These are phyloP conservation scores for Zaprionus ornatus DNA, from an alignment of 1,140 invertebrate genomes.

Conservation along the genomic window DNA sequence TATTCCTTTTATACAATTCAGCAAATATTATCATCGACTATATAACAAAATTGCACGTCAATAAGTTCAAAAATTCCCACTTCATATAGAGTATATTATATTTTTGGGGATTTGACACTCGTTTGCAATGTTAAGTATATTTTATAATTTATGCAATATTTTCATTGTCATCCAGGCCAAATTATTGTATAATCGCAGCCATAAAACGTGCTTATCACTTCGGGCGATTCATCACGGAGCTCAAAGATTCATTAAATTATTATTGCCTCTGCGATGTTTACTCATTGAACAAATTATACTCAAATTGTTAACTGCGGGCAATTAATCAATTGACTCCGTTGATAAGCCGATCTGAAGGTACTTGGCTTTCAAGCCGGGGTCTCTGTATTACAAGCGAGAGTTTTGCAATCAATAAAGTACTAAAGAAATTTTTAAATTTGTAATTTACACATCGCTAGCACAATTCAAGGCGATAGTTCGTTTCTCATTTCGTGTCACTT, in stretches of 20 bases:
- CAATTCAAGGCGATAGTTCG: neutral
- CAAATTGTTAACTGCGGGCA: constrained; percentile 40
- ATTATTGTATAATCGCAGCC: neutral
- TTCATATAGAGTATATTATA: neutral
- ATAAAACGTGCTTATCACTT: neutral
- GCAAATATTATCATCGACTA: neutral
- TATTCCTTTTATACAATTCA: neutral
- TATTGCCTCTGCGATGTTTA: neutral
- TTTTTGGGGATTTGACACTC: neutral
- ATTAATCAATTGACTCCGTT: constrained; percentile 61
- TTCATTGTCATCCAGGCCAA: neutral
- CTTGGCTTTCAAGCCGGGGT: constrained; percentile 34
- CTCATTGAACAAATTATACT: constrained; percentile 6
- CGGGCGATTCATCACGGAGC: neutral
- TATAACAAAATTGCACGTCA: constrained; percentile 4
- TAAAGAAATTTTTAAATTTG: neutral
- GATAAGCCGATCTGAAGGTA: constrained; percentile 43
- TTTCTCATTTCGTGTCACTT: neutral
- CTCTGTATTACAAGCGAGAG: neutral
- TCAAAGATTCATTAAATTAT: neutral
- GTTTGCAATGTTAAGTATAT: neutral
- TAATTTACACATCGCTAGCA: neutral
- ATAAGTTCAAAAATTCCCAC: neutral
- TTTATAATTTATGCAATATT: neutral
- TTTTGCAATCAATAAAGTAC: neutral